phyloP scores from a whole-genome alignment of 2,888 invertebrate species.

The Drosophila infuscata region DNA sequence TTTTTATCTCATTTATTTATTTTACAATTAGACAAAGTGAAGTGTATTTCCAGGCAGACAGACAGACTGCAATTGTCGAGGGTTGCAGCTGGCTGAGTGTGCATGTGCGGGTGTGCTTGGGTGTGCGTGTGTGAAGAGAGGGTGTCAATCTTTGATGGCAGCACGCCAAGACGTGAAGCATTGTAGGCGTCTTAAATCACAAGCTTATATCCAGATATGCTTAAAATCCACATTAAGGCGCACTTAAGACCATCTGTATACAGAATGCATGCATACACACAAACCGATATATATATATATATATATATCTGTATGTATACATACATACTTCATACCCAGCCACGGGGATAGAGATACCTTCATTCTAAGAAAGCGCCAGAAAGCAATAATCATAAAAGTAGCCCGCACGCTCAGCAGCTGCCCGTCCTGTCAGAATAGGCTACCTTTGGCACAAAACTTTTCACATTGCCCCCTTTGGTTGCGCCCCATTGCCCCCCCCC shows the following conservation, averaged over 20 bases:
- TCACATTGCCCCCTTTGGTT: constrained; percentile 38
- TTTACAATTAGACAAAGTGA: constrained; percentile 78
- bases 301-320: neutral
- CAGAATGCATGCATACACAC: neutral
- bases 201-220: constrained; percentile 60
- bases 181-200: constrained; percentile 58
- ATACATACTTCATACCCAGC: neutral
- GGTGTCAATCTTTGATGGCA: constrained; percentile 44
- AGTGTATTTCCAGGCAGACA: constrained; percentile 51
- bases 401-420: constrained; percentile 55
- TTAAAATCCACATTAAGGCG: constrained; percentile 69
- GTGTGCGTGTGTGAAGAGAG: constrained; percentile 14
- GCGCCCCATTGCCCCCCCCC: constrained; percentile 4
- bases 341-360: constrained; percentile 40
- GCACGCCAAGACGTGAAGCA: constrained; percentile 37
- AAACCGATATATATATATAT: too few relatives aligned
- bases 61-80: constrained; percentile 23
- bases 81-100: constrained; percentile 30
- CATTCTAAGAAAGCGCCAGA: constrained; percentile 41
- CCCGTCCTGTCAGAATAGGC: constrained; percentile 27
- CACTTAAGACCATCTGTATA: constrained; percentile 39
- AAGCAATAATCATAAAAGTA: constrained; percentile 75
- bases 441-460: constrained; percentile 61
- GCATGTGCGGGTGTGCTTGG: constrained; percentile 13
- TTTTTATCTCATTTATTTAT: constrained; percentile 76